A percentile compares a stretch with the other conserved stretches of the same genome.
phyloP scores from a whole-genome alignment of 2,797 vertebrate species.

The Oryzias sinensis region DNA sequence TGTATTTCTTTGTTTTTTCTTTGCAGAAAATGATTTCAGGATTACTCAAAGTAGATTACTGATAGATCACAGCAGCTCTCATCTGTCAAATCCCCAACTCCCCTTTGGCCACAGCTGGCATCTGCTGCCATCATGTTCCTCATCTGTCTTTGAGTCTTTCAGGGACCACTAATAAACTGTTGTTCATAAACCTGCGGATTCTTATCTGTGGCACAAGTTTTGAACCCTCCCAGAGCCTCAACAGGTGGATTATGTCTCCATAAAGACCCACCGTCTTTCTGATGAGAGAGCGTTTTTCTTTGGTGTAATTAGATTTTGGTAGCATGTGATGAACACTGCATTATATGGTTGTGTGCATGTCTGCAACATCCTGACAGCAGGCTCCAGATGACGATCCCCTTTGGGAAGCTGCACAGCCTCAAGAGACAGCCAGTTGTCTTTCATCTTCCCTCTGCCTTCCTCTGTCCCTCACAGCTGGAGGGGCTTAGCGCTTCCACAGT shows the following conservation, averaged over 20 bases:
- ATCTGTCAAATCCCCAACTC: slow-evolving; percentile 21
- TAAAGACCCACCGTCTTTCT: slow-evolving; percentile 43
- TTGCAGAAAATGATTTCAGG: slow-evolving; percentile 7
- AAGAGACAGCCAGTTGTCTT: slow-evolving; percentile 32
- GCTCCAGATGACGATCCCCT: slow-evolving; percentile 26
- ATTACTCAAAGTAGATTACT: too few species aligned
- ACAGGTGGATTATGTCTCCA: slow-evolving; percentile 41
- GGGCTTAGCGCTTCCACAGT: slow-evolving; percentile 33
- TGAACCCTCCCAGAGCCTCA: slow-evolving; percentile 9
- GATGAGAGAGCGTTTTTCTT: slow-evolving; percentile 26
- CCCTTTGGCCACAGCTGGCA: slow-evolving; percentile 45
- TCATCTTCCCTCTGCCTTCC: slow-evolving; percentile 52
- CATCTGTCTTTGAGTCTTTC: slow-evolving; percentile 35
- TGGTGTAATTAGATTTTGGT: slow-evolving; percentile 46
- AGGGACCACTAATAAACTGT: slow-evolving; percentile 35
- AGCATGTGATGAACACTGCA: slow-evolving; percentile 42
- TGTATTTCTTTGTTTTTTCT: too few species aligned
- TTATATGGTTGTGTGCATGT: slow-evolving; percentile 13
- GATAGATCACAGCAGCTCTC: neutral
- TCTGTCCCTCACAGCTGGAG: slow-evolving; percentile 49
- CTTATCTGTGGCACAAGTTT: slow-evolving; percentile 25
- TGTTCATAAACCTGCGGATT: slow-evolving; percentile 14
- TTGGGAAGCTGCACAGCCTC: slow-evolving; percentile 14
- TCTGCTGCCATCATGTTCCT: slow-evolving; percentile 31
- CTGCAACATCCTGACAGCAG: slow-evolving; percentile 27